Evolutionary conservation across 1,140 invertebrate genomes (phyloP).

Genomic region (Stenopsyche tienmushanensis): DNA sequence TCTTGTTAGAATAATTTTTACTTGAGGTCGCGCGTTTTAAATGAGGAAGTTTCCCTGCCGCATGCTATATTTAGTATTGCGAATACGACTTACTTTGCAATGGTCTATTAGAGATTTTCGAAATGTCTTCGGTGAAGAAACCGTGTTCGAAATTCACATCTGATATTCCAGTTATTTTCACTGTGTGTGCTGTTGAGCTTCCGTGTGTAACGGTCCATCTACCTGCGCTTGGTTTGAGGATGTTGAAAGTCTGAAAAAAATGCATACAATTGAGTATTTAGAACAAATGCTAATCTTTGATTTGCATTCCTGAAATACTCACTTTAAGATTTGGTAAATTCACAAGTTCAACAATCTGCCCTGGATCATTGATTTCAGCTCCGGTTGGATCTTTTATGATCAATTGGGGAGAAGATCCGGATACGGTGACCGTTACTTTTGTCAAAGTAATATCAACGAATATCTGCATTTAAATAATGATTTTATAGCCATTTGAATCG

Average conservation of each 20-base stretch:
- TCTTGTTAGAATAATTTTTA: too few relatives aligned
- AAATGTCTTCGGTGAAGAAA: constrained; percentile 63
- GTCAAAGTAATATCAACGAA: constrained; percentile 62
- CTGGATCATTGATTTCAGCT: constrained; percentile 50
- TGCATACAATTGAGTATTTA: not conserved
- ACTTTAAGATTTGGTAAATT: constrained; percentile 64
- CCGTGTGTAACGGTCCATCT: constrained; percentile 62
- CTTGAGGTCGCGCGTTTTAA: too few relatives aligned
- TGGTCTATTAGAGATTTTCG: too few relatives aligned
- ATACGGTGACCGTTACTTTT: constrained; percentile 67
- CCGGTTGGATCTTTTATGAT: constrained; percentile 55
- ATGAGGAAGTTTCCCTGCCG: too few relatives aligned
- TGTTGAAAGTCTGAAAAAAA: constrained; percentile 51
- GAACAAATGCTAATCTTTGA: not conserved
- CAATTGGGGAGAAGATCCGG: constrained; percentile 59
- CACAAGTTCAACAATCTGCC: constrained; percentile 57
- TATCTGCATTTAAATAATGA: constrained; percentile 48
- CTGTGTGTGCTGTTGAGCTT: constrained; percentile 63
- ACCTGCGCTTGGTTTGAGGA: constrained; percentile 65
- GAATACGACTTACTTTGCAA: too few relatives aligned
- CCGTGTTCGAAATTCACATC: constrained; percentile 65
- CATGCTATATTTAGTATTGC: too few relatives aligned
- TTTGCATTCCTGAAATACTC: not conserved
- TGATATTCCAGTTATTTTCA: constrained; percentile 67
- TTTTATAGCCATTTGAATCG: too few relatives aligned